phyloP scores from a whole-genome alignment of 2,888 invertebrate species.

The Pandemis heparana region DNA sequence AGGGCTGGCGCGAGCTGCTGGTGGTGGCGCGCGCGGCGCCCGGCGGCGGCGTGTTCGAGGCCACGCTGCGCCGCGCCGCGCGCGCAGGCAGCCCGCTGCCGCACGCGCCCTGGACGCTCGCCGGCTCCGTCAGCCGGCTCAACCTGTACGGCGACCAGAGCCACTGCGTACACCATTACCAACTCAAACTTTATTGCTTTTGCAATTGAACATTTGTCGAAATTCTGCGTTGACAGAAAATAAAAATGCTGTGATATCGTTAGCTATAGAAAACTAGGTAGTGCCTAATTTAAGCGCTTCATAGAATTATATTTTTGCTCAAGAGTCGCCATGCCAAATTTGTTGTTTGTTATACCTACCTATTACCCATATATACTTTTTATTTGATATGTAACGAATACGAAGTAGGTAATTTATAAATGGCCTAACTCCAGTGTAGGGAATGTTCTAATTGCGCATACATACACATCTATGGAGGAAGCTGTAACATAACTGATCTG shows the following conservation, averaged over 20 bases:
- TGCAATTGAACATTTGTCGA: conserved; percentile 70
- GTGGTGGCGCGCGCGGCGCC: conserved; percentile 88
- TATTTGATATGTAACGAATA: neutral
- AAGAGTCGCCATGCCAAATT: neutral
- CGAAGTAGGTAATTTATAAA: neutral
- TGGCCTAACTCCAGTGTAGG: neutral
- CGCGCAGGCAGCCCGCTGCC: conserved; percentile 48
- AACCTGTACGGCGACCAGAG: conserved; percentile 94
- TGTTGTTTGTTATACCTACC: too few species aligned
- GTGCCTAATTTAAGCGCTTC: conserved; percentile 33
- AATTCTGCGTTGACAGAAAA: conserved; percentile 47
- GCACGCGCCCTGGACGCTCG: conserved; percentile 73
- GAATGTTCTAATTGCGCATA: too few species aligned
- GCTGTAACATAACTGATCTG: too few species aligned
- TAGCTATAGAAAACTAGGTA: conserved; percentile 25
- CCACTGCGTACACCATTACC: conserved; percentile 90
- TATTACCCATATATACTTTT: neutral
- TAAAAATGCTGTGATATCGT: conserved; percentile 56
- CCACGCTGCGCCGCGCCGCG: conserved; percentile 84
- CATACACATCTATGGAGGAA: too few species aligned
- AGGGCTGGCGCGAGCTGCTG: conserved; percentile 86
- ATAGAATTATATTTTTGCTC: conserved; percentile 24
- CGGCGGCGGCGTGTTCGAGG: conserved; percentile 91
- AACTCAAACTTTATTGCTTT: conserved; percentile 92
- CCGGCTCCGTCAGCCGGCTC: conserved; percentile 91